phyloP scores from a whole-genome alignment of 2,113 vertebrate species.

The Odocoileus hemionus region DNA sequence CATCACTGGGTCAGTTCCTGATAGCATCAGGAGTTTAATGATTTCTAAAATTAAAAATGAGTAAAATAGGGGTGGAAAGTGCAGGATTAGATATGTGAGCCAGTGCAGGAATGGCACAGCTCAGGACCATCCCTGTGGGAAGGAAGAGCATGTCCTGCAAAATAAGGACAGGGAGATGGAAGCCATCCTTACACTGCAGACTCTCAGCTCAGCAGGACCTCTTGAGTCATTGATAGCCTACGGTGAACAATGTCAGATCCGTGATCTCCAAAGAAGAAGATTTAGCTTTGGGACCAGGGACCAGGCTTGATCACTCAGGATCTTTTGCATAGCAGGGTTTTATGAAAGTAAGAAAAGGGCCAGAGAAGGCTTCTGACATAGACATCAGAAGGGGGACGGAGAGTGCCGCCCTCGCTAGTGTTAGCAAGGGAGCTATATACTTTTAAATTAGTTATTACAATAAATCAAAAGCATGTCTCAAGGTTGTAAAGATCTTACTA shows the following conservation, averaged over 20 bases:
- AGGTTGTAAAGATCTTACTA: neutral
- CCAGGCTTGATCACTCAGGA: neutral
- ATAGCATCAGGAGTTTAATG: neutral
- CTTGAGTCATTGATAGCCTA: neutral
- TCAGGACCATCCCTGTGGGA: neutral
- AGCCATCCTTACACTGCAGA: neutral
- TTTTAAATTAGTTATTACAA: neutral
- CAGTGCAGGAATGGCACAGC: neutral
- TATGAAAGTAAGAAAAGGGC: neutral
- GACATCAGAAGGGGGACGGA: neutral
- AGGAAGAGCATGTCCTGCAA: neutral
- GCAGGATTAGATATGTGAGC: neutral
- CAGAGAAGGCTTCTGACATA: neutral
- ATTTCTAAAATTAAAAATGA: neutral
- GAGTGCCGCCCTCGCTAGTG: neutral
- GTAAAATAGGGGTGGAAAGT: neutral
- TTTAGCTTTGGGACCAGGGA: neutral
- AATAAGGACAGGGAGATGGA: neutral
- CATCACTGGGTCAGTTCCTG: too few species aligned
- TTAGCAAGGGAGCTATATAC: neutral
- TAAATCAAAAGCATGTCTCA: neutral
- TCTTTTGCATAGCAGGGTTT: neutral
- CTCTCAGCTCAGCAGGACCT: neutral
- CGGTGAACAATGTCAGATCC: fast-evolving
- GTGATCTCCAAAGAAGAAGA: neutral